Conservation (phyloP, 53 echinoderm and acorn worm genomes). For the Actinopyga echinites region DNA sequence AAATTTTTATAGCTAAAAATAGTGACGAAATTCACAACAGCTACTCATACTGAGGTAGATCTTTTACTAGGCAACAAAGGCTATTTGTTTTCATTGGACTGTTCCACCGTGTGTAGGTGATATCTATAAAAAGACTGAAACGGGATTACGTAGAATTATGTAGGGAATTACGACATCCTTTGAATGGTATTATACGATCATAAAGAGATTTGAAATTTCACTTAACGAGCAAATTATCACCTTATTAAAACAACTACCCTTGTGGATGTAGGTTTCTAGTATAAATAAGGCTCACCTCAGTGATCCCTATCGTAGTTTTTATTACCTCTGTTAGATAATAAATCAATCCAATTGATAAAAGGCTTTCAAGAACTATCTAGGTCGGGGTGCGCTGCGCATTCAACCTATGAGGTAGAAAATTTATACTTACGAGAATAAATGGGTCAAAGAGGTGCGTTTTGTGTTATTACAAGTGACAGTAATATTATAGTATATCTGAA, state of each 20-base stretch:
- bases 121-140: slow-evolving; percentile 8
- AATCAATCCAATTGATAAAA: slow-evolving; percentile 38
- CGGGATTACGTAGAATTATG: slow-evolving; percentile 35
- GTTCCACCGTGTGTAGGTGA: slow-evolving; percentile 21
- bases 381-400: slow-evolving; percentile 35
- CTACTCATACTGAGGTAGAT: too few relatives aligned
- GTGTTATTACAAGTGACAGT: slow-evolving; percentile 20
- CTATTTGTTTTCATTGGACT: slow-evolving; percentile 37
- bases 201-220: slow-evolving; percentile 33
- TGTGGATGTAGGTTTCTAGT: slow-evolving; percentile 28
- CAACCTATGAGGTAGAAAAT: slow-evolving; percentile 7
- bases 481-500: neutral
- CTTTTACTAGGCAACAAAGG: slow-evolving; percentile 14
- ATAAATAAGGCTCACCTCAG: slow-evolving; percentile 6
- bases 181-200: slow-evolving; percentile 29
- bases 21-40: too few relatives aligned
- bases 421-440: slow-evolving; percentile 30
- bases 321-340: slow-evolving; percentile 33
- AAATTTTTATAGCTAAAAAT: too few relatives aligned
- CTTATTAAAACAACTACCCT: slow-evolving; percentile 32
- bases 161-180: slow-evolving; percentile 37
- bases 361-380: slow-evolving; percentile 19
- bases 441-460: slow-evolving; percentile 27
- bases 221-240: slow-evolving; percentile 39
- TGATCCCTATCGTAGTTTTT: neutral